Evolutionary conservation across 2,113 vertebrate genomes (phyloP).

Genomic region (Austrofundulus limnaeus): DNA sequence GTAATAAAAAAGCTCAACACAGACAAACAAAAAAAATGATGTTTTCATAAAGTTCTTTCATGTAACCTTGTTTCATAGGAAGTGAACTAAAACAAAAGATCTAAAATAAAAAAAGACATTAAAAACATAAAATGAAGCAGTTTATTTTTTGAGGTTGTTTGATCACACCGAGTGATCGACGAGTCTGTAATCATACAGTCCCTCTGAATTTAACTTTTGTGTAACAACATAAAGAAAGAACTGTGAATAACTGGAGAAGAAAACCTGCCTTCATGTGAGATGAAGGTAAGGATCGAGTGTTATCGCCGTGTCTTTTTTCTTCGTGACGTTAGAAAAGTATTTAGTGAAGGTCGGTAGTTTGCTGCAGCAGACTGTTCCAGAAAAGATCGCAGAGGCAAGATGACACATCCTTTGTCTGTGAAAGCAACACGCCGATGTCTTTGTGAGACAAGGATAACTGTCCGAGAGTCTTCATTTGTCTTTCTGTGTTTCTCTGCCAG

Average conservation of each 20-base stretch:
- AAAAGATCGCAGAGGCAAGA: slow-evolving; percentile 27
- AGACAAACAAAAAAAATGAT: no score
- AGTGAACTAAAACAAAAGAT: no score
- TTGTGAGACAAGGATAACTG: slow-evolving; percentile 35
- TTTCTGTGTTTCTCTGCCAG: slow-evolving; percentile 12
- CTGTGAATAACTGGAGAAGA: neutral
- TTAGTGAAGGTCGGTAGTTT: slow-evolving; percentile 41
- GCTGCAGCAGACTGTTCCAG: slow-evolving; percentile 32
- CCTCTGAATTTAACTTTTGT: no score
- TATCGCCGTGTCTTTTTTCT: neutral
- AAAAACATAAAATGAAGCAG: no score
- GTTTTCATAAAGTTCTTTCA: no score
- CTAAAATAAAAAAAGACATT: no score
- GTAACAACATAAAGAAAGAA: neutral
- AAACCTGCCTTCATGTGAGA: neutral
- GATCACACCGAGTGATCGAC: no score
- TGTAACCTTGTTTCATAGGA: no score
- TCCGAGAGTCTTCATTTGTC: slow-evolving; percentile 27
- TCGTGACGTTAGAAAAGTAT: slow-evolving; percentile 37
- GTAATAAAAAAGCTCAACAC: no score
- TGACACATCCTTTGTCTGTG: slow-evolving; percentile 42
- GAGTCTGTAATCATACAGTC: no score
- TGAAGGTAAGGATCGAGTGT: neutral
- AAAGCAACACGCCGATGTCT: slow-evolving; percentile 20
- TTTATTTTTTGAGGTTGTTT: no score